phyloP scores from a whole-genome alignment of 2,113 vertebrate genomes.

The Ursus arctos region DNA sequence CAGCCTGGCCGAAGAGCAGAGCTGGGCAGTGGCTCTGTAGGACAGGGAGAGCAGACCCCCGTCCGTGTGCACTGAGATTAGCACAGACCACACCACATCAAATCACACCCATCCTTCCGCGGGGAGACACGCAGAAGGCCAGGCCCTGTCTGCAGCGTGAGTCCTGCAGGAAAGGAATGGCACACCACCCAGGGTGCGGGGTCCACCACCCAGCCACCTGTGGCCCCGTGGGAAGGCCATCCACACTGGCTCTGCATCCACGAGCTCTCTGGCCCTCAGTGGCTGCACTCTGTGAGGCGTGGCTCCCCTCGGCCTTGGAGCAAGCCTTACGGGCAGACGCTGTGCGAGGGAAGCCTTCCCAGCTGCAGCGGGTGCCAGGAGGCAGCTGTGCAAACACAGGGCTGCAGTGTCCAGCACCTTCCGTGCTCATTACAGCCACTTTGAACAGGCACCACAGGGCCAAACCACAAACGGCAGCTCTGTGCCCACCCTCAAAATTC shows the following conservation, averaged over 20 bases:
- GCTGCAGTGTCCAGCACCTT: slow-evolving; percentile 61
- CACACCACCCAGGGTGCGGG: rapidly evolving
- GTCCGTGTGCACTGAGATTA: too few relatives aligned
- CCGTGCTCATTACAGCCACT: slow-evolving; percentile 67
- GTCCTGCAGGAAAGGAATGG: neutral
- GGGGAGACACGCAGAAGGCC: rapidly evolving
- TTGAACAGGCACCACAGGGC: slow-evolving; percentile 17
- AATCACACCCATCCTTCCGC: rapidly evolving
- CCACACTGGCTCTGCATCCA: neutral
- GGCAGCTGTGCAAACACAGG: slow-evolving; percentile 78
- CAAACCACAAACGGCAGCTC: slow-evolving; percentile 71
- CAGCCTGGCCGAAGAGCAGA: neutral
- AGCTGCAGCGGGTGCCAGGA: neutral
- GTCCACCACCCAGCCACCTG: too few relatives aligned
- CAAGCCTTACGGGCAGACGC: neutral
- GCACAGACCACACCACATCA: rapidly evolving
- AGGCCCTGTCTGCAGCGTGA: rapidly evolving
- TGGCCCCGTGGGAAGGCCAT: neutral
- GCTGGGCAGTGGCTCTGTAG: neutral
- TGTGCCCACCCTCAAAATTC: neutral
- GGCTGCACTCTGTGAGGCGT: neutral
- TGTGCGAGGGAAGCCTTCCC: neutral
- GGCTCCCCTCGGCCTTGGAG: neutral
- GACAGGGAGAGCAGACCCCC: neutral
- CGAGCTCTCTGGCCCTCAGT: neutral